Percentiles rank a stretch among this genome's conserved stretches.
Conservation (phyloP, 2,113 vertebrate genomes). For the Phyllostomus discolor region DNA sequence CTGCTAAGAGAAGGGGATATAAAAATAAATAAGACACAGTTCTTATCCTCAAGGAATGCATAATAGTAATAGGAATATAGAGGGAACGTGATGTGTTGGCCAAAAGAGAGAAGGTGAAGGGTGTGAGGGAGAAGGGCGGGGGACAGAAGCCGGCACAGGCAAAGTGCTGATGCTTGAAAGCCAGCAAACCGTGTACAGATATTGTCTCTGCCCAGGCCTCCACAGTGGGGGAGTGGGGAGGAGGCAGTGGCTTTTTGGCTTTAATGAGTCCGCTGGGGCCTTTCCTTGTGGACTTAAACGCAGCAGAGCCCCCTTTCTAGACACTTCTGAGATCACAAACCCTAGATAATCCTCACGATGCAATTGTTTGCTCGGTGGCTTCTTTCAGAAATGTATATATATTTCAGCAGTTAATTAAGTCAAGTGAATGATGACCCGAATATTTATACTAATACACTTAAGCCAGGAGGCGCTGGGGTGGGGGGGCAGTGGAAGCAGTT, state of each 20-base stretch:
- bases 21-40: not conserved
- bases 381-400: not conserved
- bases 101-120: not conserved
- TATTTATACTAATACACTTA: not conserved
- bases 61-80: not conserved
- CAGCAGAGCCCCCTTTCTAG: not conserved
- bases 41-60: not conserved
- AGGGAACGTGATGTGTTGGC: not conserved
- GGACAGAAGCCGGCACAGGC: not conserved
- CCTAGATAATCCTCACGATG: not conserved
- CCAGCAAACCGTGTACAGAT: rapidly evolving
- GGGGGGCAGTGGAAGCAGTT: not conserved
- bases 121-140: not conserved
- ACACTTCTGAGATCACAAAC: not conserved
- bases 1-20: not conserved
- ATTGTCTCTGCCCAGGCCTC: not conserved
- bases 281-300: not conserved
- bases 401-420: not conserved
- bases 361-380: not conserved
- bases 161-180: not conserved
- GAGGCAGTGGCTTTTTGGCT: not conserved
- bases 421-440: not conserved
- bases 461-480: not conserved
- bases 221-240: rapidly evolving
- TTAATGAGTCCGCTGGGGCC: not conserved